Percentiles rank a stretch among this genome's conserved stretches.
Evolutionary conservation across 2,888 invertebrate species (phyloP).

Genomic region (Acleris emargana): DNA sequence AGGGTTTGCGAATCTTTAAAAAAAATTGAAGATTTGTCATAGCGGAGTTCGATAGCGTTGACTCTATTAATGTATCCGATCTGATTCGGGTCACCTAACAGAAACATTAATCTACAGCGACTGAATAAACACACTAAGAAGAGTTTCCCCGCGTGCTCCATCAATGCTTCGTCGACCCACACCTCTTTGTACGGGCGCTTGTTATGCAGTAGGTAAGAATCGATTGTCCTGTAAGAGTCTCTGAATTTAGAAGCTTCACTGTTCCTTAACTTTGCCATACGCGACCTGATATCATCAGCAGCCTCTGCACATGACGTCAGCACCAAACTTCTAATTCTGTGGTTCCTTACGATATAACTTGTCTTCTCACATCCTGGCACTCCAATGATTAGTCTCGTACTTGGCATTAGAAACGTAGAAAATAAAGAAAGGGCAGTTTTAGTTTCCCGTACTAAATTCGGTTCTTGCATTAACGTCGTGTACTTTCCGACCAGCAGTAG

Average conservation of each 20-base stretch:
- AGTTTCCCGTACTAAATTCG: slow-evolving; percentile 21
- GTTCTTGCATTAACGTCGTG: slow-evolving; percentile 31
- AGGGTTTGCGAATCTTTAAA: slow-evolving; percentile 13
- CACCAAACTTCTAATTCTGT: slow-evolving; percentile 17
- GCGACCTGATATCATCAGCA: slow-evolving; percentile 29
- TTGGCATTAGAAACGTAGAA: slow-evolving; percentile 16
- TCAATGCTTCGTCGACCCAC: slow-evolving; percentile 33
- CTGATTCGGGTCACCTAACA: slow-evolving; percentile 33
- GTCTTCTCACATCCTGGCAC: slow-evolving; percentile 34
- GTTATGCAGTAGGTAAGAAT: slow-evolving; percentile 29
- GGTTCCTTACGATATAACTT: slow-evolving; percentile 23
- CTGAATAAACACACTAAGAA: slow-evolving; percentile 32
- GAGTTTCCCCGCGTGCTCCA: slow-evolving; percentile 33
- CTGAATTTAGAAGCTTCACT: neutral
- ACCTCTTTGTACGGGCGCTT: neutral
- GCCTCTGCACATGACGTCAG: slow-evolving; percentile 31
- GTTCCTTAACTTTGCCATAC: slow-evolving; percentile 14
- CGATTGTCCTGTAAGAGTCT: slow-evolving; percentile 29
- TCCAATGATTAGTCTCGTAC: slow-evolving; percentile 17
- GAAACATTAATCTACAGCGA: slow-evolving; percentile 4
- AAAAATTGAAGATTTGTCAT: slow-evolving; percentile 19
- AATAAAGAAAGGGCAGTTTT: neutral
- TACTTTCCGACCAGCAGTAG: slow-evolving; percentile 33
- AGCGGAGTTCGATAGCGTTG: slow-evolving; percentile 9
- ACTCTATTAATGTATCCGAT: slow-evolving; percentile 29